phyloP scores from a whole-genome alignment of 2,888 invertebrate genomes.

The Eremobia ochroleuca region DNA sequence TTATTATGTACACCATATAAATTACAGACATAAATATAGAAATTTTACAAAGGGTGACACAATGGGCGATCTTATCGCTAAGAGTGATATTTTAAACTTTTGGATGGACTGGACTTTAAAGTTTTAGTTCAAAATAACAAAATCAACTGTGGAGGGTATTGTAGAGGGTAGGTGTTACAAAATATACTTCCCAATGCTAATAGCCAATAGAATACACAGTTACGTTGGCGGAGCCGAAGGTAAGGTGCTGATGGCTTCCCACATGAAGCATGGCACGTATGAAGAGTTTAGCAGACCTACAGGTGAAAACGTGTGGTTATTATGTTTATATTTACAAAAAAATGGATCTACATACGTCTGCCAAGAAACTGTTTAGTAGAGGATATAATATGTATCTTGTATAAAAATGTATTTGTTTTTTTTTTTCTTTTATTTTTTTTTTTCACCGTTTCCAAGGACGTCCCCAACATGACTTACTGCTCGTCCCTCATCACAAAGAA shows the following conservation, averaged over 20 bases:
- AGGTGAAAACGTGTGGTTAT: background rate
- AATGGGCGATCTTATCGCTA: too few species aligned
- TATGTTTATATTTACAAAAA: background rate
- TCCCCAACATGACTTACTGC: conserved; percentile 7
- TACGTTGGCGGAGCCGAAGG: background rate
- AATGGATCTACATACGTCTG: too few species aligned
- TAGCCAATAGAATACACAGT: background rate
- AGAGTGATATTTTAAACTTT: too few species aligned
- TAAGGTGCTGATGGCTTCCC: background rate
- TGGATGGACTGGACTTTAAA: too few species aligned
- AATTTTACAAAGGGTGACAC: too few species aligned
- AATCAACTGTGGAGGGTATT: background rate
- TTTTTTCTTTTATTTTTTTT: background rate
- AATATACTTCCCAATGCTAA: background rate
- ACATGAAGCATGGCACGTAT: background rate
- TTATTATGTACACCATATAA: too few species aligned
- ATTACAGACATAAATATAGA: too few species aligned
- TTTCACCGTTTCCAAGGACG: background rate
- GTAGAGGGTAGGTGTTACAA: background rate
- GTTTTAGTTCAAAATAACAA: background rate
- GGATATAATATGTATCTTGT: too few species aligned
- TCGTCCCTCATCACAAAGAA: background rate
- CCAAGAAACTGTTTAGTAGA: background rate
- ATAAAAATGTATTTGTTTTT: background rate
- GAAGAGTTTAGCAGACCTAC: background rate